Conservation (phyloP, 37 sponge, comb jelly and placozoan genomes). For the Chondrosia reniformis region DNA sequence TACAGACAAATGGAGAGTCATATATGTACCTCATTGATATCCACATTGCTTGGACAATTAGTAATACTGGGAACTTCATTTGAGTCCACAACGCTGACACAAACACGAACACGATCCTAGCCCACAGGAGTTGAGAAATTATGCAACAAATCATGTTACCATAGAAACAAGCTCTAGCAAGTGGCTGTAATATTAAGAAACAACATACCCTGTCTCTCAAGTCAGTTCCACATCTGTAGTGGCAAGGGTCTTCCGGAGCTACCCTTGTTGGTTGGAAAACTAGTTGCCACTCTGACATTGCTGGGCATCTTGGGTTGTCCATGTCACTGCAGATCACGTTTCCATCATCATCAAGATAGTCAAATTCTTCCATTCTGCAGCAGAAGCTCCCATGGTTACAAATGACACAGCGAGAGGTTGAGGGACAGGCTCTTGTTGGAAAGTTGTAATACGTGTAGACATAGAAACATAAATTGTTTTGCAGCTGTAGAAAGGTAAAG, state of each 20-base stretch:
- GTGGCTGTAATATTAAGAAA: too few relatives aligned
- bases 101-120: constrained; percentile 9
- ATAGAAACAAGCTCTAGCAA: too few relatives aligned
- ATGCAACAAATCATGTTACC: too few relatives aligned
- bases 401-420: neutral
- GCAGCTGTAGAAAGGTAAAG: neutral
- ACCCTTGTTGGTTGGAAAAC: too few relatives aligned
- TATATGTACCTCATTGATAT: neutral
- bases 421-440: neutral
- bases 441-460: constrained; percentile 11
- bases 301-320: too few relatives aligned
- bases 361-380: neutral
- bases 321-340: neutral
- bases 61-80: neutral
- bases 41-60: neutral
- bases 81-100: constrained; percentile 8
- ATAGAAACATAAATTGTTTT: neutral
- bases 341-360: neutral
- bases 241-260: too few relatives aligned
- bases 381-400: neutral
- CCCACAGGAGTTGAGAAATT: too few relatives aligned
- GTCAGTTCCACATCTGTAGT: too few relatives aligned
- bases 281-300: too few relatives aligned
- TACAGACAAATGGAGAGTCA: neutral
- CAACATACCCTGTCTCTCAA: too few relatives aligned